Evolutionary conservation across 2,797 vertebrate species (phyloP).

Genomic region (Halcyon leucocephala): DNA sequence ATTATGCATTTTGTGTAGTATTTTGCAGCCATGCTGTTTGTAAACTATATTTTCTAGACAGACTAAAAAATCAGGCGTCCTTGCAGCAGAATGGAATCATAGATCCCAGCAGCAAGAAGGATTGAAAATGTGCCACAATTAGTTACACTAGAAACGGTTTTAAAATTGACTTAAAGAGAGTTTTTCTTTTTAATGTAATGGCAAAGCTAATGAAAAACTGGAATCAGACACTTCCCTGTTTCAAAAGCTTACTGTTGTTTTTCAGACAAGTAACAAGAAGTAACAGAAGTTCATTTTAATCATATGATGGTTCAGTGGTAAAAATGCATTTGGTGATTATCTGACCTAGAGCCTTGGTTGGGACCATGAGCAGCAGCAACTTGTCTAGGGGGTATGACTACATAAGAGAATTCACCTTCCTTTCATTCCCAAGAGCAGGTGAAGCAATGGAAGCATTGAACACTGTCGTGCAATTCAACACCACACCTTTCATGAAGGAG

Average conservation of each 20-base stretch:
- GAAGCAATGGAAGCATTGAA: background rate
- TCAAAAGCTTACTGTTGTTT: background rate
- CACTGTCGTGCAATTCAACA: background rate
- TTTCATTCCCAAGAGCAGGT: background rate
- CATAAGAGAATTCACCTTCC: background rate
- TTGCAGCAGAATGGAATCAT: background rate
- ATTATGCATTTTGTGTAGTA: background rate
- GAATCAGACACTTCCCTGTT: background rate
- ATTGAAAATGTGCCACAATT: background rate
- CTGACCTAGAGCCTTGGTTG: background rate
- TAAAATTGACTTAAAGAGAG: background rate
- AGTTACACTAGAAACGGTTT: background rate
- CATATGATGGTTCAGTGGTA: background rate
- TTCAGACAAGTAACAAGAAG: background rate
- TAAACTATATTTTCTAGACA: background rate
- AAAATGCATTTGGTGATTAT: background rate
- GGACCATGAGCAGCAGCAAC: background rate
- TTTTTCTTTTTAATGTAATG: background rate
- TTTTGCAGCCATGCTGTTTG: background rate
- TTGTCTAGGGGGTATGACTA: background rate
- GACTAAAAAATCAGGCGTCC: background rate
- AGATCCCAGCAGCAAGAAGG: background rate
- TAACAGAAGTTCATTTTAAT: background rate
- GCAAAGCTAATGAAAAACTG: background rate
- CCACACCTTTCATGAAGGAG: background rate